These are phyloP conservation scores for Steinernema scapterisci DNA, from an alignment of 2,888 invertebrate species.

Conservation along the genomic window DNA sequence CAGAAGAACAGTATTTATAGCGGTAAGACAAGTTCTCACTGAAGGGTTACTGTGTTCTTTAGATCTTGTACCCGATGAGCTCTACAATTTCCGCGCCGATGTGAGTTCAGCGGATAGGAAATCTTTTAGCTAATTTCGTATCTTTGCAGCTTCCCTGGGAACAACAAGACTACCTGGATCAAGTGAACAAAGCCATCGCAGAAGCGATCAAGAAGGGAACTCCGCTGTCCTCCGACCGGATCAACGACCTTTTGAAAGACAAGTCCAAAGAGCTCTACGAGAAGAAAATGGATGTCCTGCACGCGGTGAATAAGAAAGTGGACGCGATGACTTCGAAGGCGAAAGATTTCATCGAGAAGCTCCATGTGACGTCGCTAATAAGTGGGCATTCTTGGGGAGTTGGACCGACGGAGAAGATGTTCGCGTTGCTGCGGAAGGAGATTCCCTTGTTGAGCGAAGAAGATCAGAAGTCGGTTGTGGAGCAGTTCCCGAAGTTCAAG, in stretches of 20 bases:
- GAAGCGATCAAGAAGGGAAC: not conserved
- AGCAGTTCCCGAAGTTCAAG: not conserved
- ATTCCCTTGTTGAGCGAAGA: not conserved
- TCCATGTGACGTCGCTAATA: not conserved
- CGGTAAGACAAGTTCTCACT: too few species aligned
- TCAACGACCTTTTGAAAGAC: not conserved
- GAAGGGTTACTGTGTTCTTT: not conserved
- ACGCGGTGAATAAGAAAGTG: not conserved
- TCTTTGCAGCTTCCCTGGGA: not conserved
- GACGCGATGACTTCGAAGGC: not conserved
- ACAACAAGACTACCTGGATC: not conserved
- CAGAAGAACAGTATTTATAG: too few species aligned
- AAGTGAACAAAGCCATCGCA: not conserved
- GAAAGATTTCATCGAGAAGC: not conserved
- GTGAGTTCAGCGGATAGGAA: not conserved
- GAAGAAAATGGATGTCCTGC: not conserved
- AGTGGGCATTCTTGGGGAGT: not conserved
- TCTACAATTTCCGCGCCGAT: not conserved
- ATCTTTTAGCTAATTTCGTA: not conserved
- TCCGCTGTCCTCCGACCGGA: not conserved
- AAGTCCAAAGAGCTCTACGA: not conserved
- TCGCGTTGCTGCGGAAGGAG: not conserved
- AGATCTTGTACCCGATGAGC: not conserved
- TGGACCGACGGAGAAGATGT: not conserved
- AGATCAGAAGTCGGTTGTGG: not conserved